These are phyloP conservation scores for Tortricodes alternella DNA, from an alignment of 2,888 invertebrate species.

Conservation along the genomic window DNA sequence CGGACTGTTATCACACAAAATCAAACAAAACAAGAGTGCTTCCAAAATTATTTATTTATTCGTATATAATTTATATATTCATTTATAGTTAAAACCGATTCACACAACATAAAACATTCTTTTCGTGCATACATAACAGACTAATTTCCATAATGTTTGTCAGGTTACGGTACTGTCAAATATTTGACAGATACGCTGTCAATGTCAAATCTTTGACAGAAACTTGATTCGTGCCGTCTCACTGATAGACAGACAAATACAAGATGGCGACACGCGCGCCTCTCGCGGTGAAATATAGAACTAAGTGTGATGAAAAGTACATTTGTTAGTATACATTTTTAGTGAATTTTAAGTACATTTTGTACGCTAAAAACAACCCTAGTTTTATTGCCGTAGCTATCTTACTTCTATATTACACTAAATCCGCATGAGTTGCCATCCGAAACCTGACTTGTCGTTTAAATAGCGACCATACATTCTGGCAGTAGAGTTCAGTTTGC, in stretches of 20 bases:
- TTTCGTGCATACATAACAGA: slow-evolving; percentile 48
- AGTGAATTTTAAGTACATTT: slow-evolving; percentile 6
- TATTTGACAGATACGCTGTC: slow-evolving; percentile 4
- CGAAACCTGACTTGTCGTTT: slow-evolving; percentile 1
- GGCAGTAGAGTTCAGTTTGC: slow-evolving; percentile 48
- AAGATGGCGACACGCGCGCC: background rate
- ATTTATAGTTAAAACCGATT: slow-evolving; percentile 76
- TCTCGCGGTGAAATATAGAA: background rate
- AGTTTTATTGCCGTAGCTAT: no score
- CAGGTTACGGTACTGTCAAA: slow-evolving; percentile 1
- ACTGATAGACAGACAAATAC: background rate
- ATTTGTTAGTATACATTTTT: background rate
- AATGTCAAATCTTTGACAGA: no score
- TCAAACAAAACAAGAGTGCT: slow-evolving; percentile 69
- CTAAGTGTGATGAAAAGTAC: no score
- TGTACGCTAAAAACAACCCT: background rate
- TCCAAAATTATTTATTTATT: slow-evolving; percentile 82
- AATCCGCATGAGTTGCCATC: background rate
- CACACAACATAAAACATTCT: slow-evolving; percentile 69
- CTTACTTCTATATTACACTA: slow-evolving; percentile 9
- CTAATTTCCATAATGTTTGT: slow-evolving; percentile 44
- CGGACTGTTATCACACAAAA: slow-evolving; percentile 35
- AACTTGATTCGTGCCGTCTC: background rate
- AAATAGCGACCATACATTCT: slow-evolving; percentile 43
- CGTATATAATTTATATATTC: slow-evolving; percentile 82